Conservation (phyloP, 2,797 vertebrate genomes). For the Meriones psammophilus region DNA sequence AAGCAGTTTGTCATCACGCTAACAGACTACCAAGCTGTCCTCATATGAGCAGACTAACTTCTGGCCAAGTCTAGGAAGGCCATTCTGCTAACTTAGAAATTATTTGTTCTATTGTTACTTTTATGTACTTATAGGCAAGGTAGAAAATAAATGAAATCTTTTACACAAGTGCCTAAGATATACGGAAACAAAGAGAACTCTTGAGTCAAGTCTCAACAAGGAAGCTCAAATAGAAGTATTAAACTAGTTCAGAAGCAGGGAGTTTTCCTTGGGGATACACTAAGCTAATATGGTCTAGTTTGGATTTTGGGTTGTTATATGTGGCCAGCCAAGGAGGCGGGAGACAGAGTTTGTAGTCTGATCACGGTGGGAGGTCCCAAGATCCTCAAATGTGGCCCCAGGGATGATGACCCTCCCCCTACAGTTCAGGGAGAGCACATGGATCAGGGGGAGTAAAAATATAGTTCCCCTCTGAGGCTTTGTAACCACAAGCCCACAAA, state of each 20-base stretch:
- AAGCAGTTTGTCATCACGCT: slow-evolving; percentile 68
- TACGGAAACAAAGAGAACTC: slow-evolving; percentile 50
- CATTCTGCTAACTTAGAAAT: slow-evolving; percentile 50
- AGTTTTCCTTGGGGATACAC: slow-evolving; percentile 20
- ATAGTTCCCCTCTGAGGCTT: slow-evolving; percentile 27
- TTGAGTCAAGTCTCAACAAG: slow-evolving; percentile 45
- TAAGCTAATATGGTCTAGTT: background rate
- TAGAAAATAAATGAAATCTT: slow-evolving; percentile 67
- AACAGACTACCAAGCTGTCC: slow-evolving; percentile 66
- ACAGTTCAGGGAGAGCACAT: slow-evolving; percentile 8
- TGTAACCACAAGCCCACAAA: slow-evolving; percentile 70
- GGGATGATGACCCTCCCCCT: background rate
- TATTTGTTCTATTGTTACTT: slow-evolving; percentile 61
- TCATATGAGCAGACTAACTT: slow-evolving; percentile 54
- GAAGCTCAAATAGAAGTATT: slow-evolving; percentile 61
- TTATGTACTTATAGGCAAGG: slow-evolving; percentile 52
- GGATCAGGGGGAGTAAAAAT: slow-evolving; percentile 67
- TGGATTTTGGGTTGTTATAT: slow-evolving; percentile 15
- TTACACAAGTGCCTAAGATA: slow-evolving; percentile 38
- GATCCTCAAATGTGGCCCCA: slow-evolving; percentile 8
- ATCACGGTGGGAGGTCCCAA: slow-evolving; percentile 26
- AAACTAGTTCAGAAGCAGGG: slow-evolving; percentile 32
- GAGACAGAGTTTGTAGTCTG: background rate
- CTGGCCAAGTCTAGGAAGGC: slow-evolving; percentile 47
- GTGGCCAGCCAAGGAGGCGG: slow-evolving; percentile 27